Base-by-base conservation (phyloP, 2,113 vertebrate species). In the Corydoras sp. region DNA sequence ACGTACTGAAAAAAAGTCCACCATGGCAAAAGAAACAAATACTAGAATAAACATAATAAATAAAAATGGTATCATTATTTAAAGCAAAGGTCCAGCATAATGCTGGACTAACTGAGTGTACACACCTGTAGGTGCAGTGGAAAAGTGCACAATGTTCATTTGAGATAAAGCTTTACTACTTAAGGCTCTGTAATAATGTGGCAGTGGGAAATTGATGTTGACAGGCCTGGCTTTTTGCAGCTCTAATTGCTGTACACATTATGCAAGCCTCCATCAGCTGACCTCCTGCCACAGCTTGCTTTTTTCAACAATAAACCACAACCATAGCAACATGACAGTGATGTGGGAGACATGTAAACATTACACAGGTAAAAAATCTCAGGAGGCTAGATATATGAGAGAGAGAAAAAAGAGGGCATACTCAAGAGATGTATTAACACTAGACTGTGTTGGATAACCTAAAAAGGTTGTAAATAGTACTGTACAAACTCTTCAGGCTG, bases 221-320 rank as follows among this genome's bases (percentile, higher is more conserved):
- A 76, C 77, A 69, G 58, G 69, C 62, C 24, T 15, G 51, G 69
- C 69, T 59, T 54, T 78, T 77, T 74, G 65, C 60, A 59, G 72
- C 60, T 51, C 69, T 78, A 78, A 76, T 73, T 68, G 53, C 50
- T 67, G 50, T 49, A 67, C 48, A 61, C 64, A 15, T 64, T 68
- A 68, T 77, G 75, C 69, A 66, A 50, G 43, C 51, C 56, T 59
- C 15, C 56, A 73, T 76, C 77, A 79, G 73, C 77, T 76, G 74
- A 76, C 58, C 51, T 24, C 61, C 24, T 62, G 43, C 55, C 53
- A 59, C 77, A 61, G 5, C 53, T 61, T 74, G 35, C 35, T 50
- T 74, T 35, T 56, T 62, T n/a, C 62, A 35, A 12, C 56, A 31
- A 60, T 65, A 71, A 78, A 72, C 68, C 65, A 72, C 69, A 35